Conservation (phyloP, 2,888 invertebrate genomes). For the Petrophora chlorosata region DNA sequence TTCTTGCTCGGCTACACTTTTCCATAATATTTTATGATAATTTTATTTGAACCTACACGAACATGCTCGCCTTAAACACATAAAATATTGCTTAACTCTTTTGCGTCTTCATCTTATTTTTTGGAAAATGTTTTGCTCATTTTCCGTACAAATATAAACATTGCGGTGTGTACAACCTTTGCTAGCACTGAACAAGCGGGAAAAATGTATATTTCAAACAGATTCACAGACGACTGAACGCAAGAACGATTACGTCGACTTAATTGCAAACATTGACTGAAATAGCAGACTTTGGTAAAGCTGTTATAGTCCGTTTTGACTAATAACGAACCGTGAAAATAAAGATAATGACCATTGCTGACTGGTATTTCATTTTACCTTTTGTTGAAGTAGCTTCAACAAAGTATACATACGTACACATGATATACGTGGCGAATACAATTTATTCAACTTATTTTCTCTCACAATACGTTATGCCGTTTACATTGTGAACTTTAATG, state of each 20-base stretch:
- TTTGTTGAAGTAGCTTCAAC: not conserved
- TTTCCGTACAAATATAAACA: slow-evolving; percentile 29
- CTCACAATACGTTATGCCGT: too few relatives aligned
- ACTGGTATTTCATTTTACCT: too few relatives aligned
- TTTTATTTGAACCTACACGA: slow-evolving; percentile 66
- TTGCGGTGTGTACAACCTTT: slow-evolving; percentile 9
- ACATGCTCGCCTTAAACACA: slow-evolving; percentile 44
- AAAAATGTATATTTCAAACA: slow-evolving; percentile 13
- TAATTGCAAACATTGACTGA: slow-evolving; percentile 6
- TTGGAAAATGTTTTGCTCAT: slow-evolving; percentile 23
- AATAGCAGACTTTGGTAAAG: too few relatives aligned
- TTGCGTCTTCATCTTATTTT: slow-evolving; percentile 31
- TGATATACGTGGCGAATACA: too few relatives aligned
- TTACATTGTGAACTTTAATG: too few relatives aligned
- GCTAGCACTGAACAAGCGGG: slow-evolving; percentile 2
- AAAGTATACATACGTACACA: too few relatives aligned
- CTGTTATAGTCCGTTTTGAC: not conserved
- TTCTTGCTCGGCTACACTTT: slow-evolving; percentile 65
- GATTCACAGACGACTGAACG: slow-evolving; percentile 4
- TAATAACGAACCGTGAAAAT: not conserved
- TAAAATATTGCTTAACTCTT: slow-evolving; percentile 40
- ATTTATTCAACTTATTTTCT: too few relatives aligned
- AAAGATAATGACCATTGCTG: too few relatives aligned
- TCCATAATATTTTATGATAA: slow-evolving; percentile 71
- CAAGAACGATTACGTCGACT: slow-evolving; percentile 3